A percentile compares a stretch with the other conserved stretches of the same genome.
Evolutionary conservation across 2,888 invertebrate species (phyloP).

Genomic region (Lamellibrachia columna): DNA sequence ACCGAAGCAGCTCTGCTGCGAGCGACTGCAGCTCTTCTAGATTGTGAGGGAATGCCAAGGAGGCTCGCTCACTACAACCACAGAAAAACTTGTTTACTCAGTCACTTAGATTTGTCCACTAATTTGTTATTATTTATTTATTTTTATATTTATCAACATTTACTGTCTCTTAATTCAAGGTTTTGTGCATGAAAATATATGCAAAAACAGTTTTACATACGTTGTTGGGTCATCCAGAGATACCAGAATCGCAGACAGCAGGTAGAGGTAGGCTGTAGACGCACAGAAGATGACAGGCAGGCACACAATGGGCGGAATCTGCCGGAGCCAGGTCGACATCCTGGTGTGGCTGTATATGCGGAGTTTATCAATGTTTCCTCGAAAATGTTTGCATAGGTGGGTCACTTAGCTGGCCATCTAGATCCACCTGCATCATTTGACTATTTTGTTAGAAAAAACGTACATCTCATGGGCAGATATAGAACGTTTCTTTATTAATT

Average conservation of each 20-base stretch:
- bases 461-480: too few species aligned
- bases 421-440: not conserved
- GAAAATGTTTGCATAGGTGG: not conserved
- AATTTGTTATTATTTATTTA: not conserved
- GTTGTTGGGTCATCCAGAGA: slow-evolving; percentile 8
- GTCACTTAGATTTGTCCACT: not conserved
- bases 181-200: too few species aligned
- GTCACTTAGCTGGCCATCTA: not conserved
- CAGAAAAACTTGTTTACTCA: slow-evolving; percentile 17
- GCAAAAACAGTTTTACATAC: not conserved
- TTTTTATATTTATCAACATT: too few species aligned
- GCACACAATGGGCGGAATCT: slow-evolving; percentile 33
- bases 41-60: slow-evolving; percentile 66
- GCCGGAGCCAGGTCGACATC: not conserved
- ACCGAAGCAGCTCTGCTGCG: slow-evolving; percentile 64
- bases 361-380: not conserved
- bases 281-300: slow-evolving; percentile 32
- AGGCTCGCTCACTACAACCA: slow-evolving; percentile 39
- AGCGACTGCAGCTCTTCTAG: slow-evolving; percentile 66
- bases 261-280: slow-evolving; percentile 29
- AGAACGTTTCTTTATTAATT: not conserved
- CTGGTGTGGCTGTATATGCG: not conserved
- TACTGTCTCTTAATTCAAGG: too few species aligned
- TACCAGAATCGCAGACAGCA: slow-evolving; percentile 29
- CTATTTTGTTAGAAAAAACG: too few species aligned